A percentile compares a stretch with the other conserved stretches of the same genome.
Evolutionary conservation across 2,113 vertebrate species (phyloP).

Genomic region (Glaucomys volans): DNA sequence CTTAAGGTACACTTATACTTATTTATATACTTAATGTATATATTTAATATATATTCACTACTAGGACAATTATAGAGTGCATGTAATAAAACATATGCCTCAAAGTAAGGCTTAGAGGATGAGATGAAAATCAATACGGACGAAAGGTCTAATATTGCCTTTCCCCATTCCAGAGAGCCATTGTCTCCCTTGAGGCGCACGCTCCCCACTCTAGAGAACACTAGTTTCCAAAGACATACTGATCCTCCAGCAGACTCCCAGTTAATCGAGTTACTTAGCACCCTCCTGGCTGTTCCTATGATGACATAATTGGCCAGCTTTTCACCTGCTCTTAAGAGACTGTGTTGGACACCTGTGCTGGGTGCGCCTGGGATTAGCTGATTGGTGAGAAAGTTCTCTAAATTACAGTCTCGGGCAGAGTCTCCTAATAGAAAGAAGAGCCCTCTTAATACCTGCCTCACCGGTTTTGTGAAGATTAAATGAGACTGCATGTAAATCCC

Average conservation of each 20-base stretch:
- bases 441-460: neutral
- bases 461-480: neutral
- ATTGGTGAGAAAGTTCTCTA: neutral
- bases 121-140: neutral
- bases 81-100: neutral
- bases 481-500: neutral
- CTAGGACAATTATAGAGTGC: neutral
- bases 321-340: neutral
- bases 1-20: neutral
- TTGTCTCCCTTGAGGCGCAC: fast-evolving
- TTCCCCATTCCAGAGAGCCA: neutral
- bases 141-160: neutral
- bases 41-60: neutral
- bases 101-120: neutral
- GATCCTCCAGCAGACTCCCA: neutral
- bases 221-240: neutral
- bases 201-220: neutral
- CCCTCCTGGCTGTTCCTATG: neutral
- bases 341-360: neutral
- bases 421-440: neutral
- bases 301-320: neutral
- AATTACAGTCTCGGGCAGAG: neutral
- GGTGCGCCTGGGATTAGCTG: neutral
- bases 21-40: neutral
- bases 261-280: neutral